A percentile compares a stretch with the other conserved stretches of the same genome.
These are phyloP conservation scores for Conopomorpha cramerella DNA, from an alignment of 1,140 invertebrate genomes.

Conservation along the genomic window DNA sequence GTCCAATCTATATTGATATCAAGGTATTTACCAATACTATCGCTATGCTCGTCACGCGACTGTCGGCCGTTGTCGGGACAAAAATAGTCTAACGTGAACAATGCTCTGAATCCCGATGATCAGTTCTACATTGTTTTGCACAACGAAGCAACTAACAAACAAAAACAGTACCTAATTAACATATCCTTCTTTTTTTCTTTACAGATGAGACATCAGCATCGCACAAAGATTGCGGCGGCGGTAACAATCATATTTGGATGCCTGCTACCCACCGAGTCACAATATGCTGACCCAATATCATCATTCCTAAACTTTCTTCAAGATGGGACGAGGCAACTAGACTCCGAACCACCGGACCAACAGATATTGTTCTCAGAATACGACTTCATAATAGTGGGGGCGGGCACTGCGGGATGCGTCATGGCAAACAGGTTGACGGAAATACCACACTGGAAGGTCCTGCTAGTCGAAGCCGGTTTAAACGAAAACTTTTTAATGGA, in stretches of 20 bases:
- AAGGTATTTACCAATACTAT: too few species aligned
- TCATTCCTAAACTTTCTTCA: conserved; percentile 36
- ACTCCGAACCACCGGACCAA: conserved; percentile 39
- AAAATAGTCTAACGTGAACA: too few species aligned
- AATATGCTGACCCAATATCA: conserved; percentile 21
- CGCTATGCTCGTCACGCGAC: too few species aligned
- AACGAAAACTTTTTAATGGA: conserved; percentile 73
- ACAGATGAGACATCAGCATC: conserved; percentile 30
- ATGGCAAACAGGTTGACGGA: conserved; percentile 69
- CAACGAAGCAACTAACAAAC: too few species aligned
- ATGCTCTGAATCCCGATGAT: too few species aligned
- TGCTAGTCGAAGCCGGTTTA: conserved; percentile 69
- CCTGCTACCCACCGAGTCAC: conserved; percentile 18
- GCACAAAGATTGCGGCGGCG: conserved; percentile 15
- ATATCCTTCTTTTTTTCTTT: conserved; percentile 6
- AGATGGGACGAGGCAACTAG: conserved; percentile 33
- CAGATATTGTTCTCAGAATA: conserved; percentile 33
- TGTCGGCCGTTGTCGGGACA: too few species aligned
- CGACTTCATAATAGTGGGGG: conserved; percentile 51
- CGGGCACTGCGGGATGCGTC: conserved; percentile 64
- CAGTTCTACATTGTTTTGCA: too few species aligned
- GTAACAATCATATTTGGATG: conserved; percentile 22
- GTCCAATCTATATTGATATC: too few species aligned
- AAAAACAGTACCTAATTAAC: too few species aligned
- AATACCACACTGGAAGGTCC: conserved; percentile 65